Evolutionary conservation across 2,797 vertebrate genomes (phyloP), one percentile per base, ranked within the genome.

Genomic region (Notolabrus celidotus): DNA sequence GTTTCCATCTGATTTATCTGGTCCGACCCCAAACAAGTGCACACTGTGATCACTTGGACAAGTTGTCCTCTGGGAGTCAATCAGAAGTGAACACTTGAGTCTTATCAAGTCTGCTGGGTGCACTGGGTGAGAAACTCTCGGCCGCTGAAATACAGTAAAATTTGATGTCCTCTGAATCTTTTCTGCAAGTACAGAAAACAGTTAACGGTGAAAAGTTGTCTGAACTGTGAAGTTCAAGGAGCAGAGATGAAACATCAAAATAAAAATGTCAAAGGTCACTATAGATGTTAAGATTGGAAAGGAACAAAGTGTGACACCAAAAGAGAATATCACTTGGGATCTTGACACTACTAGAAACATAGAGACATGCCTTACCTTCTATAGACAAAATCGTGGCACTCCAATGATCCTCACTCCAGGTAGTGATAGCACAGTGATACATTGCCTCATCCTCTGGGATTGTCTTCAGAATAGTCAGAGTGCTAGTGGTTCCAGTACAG

Each of bases 71-170:
- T 46, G 20, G 31, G 46, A 39, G 5, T 29, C n/a, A 12, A 73
- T 64, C 31, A 78, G 7, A 36, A 86, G 52, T 3, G 67, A 86
- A 61, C 87, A 90, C 41, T 64, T 64, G 1, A 88, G 71, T 42
- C 34, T 51, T 7, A 62, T n/a, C 0, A 38, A 10, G 46, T 71
- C 66, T 65, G 68, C 82, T 36, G 41, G 69, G 16, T 19, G 53
- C 17, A 55, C 60, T 5, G 68, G 20, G 38, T 47, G 50, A 4
- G 52, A 46, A 9, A 14, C 17, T 2, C 31, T 20, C 0, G 59
- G 49, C 53, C 2, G 0, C 61, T 85, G 86, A 54, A 64, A 58
- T 58, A 84, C 23, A 16, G 46, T 64, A 2, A 58, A 52, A 29
- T 77, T 9, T 7, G 20, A 16, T 0, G 6, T 10, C 33, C 11